Base-by-base conservation (phyloP, 2,797 vertebrate species). In the Aselliscus stoliczkanus region DNA sequence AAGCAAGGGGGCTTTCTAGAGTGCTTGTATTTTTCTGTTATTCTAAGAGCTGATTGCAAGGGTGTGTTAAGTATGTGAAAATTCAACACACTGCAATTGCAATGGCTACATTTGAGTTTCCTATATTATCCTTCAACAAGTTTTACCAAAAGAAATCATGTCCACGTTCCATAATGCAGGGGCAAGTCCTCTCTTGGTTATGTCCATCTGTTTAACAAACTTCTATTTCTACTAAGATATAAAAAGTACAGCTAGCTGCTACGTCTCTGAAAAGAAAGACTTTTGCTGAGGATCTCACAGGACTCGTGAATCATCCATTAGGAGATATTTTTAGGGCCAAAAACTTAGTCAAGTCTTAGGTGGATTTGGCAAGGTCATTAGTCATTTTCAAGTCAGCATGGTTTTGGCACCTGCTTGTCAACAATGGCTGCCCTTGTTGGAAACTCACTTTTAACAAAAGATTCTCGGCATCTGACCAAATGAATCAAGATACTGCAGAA, bases 341-440 rank as follows among this genome's bases (percentile, higher is more conserved):
- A 50, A 70, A 81, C 58, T 77, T 31, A 37, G 20, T 37, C 29
- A 94, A 88, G 25, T 85, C 62, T 56, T 34, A 42, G n/a, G 39
- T 81, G 52, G 47, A 56, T 76, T 88, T 93, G 69, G 69, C 90
- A 93, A 90, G 70, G 54, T 91, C 50, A 37, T 90, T 94, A 75
- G 52, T 79, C 42, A 54, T 92, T 94, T 96, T 92, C 73, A 83
- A 47, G 75, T 87, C 80, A 88, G 85, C 69, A 58, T 80, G 88
- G 12, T 34, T 90, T 94, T 81, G 54, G 72, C 42, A 52, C 21
- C 44, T 93, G 60, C 42, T 86, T 31, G 21, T 67, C 20, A 69
- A 77, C 34, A 79, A 94, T 79, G 69, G 94, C 39, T n/a, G 50
- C 13, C 25, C 52, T 29, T 42, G 4, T 39, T 70, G 67, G 72